Conservation (phyloP, 1,140 invertebrate genomes). For the Drosophila sturtevanti region DNA sequence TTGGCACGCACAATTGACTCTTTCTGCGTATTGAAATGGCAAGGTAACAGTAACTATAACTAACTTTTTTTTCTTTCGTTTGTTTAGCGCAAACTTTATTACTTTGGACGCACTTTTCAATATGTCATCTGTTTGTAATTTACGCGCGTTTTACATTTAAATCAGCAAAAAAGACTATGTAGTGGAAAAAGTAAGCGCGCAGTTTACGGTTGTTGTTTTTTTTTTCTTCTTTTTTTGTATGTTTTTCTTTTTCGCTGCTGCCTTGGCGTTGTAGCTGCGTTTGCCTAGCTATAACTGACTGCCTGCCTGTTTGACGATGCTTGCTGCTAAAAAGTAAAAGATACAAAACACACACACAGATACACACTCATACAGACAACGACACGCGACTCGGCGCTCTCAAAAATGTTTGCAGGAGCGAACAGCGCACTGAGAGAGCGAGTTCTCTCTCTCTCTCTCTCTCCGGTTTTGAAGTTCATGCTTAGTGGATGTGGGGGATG, state of each 20-base stretch:
- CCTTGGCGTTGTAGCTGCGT: conserved; percentile 58
- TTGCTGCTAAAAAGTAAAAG: conserved; percentile 79
- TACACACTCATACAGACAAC: background rate
- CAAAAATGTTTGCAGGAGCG: conserved; percentile 72
- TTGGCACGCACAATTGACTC: conserved; percentile 58
- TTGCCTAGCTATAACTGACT: conserved; percentile 68
- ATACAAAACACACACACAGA: conserved; percentile 64
- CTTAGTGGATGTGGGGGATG: conserved; percentile 1
- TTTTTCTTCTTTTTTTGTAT: conserved; percentile 5
- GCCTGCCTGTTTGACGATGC: conserved; percentile 49
- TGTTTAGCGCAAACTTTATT: conserved; percentile 35
- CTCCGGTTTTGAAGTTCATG: conserved; percentile 55
- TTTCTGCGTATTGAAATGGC: conserved; percentile 23
- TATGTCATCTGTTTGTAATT: conserved; percentile 29
- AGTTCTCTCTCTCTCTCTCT: conserved; percentile 42
- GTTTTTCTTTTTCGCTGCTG: conserved; percentile 12
- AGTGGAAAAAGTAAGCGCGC: background rate
- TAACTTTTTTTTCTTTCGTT: conserved; percentile 30
- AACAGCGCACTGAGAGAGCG: conserved; percentile 16
- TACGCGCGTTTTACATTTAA: conserved; percentile 65
- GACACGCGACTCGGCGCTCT: conserved; percentile 11
- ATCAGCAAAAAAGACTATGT: conserved; percentile 29
- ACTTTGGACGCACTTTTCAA: conserved; percentile 57
- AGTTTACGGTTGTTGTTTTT: conserved; percentile 15
- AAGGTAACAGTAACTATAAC: conserved; percentile 39